Percentiles rank a stretch among this genome's conserved stretches.
These are phyloP conservation scores for Eutrigla gurnardus DNA, from an alignment of 2,797 vertebrate species.

Conservation along the genomic window DNA sequence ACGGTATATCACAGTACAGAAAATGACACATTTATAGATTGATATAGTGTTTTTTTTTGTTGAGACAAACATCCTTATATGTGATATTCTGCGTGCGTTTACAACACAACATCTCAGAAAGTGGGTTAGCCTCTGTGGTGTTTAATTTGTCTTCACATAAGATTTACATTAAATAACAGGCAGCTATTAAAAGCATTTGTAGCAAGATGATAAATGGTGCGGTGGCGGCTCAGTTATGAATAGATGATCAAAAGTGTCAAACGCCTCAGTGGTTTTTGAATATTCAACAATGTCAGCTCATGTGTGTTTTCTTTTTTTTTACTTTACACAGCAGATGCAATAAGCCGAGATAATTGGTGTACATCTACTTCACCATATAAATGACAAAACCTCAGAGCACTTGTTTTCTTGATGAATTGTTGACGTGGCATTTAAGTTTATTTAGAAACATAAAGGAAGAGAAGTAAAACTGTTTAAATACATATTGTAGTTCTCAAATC, in stretches of 20 bases:
- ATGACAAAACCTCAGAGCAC: conserved; percentile 66
- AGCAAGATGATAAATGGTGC: conserved; percentile 78
- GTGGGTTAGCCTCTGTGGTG: conserved; percentile 42
- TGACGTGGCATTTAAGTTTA: conserved; percentile 11
- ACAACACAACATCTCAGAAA: conserved; percentile 1
- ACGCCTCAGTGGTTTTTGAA: conserved; percentile 80
- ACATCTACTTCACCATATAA: conserved; percentile 73
- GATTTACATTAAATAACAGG: conserved; percentile 71
- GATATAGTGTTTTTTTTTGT: neutral
- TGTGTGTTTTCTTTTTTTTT: conserved; percentile 23
- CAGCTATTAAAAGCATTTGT: conserved; percentile 76
- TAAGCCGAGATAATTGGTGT: conserved; percentile 78
- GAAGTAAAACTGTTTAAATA: conserved; percentile 20
- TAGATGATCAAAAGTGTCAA: conserved; percentile 83
- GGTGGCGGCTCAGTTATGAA: conserved; percentile 74
- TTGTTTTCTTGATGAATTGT: conserved; percentile 62
- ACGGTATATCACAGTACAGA: neutral
- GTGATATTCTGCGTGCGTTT: too few species aligned
- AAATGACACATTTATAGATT: neutral
- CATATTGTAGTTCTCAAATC: neutral
- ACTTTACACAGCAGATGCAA: conserved; percentile 73
- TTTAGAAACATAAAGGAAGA: conserved; percentile 33
- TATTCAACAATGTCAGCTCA: conserved; percentile 73
- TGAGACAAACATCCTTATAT: neutral
- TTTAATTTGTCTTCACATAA: conserved; percentile 68